Percentiles rank a stretch among this genome's conserved stretches.
phyloP scores from a whole-genome alignment of 2,797 vertebrate genomes.

The Rhinogobio ventralis region DNA sequence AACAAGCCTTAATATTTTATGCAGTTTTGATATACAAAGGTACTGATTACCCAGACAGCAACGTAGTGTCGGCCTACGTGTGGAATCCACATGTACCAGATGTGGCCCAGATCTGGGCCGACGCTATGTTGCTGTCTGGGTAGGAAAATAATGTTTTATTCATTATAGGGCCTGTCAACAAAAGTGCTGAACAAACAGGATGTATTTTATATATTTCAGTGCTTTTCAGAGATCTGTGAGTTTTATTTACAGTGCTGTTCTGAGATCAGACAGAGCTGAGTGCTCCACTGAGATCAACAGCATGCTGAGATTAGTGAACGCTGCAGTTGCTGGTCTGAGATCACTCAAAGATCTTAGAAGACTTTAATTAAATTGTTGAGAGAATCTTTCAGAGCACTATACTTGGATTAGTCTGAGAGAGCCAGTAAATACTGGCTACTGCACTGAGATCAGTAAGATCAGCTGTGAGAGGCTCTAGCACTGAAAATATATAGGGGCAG shows the following conservation, averaged over 20 bases:
- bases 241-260: conserved; percentile 27
- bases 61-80: too few species aligned
- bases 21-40: neutral
- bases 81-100: too few species aligned
- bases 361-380: conserved; percentile 26
- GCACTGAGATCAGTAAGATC: conserved; percentile 9
- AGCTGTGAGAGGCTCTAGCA: conserved; percentile 5
- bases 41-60: neutral
- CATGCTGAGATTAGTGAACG: conserved; percentile 7
- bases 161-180: conserved; percentile 1
- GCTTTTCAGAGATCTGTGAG: neutral
- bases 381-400: conserved; percentile 16
- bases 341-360: conserved; percentile 17
- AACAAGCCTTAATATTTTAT: neutral
- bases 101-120: too few species aligned
- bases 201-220: neutral
- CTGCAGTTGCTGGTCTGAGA: conserved; percentile 10
- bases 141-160: neutral
- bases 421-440: conserved; percentile 7
- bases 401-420: conserved; percentile 9
- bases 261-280: conserved; percentile 21
- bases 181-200: neutral
- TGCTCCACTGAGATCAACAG: conserved; percentile 13
- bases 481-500: conserved; percentile 9
- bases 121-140: too few species aligned